These are phyloP conservation scores for Melipona quadrifasciata DNA, from an alignment of 1,140 invertebrate genomes.

Conservation along the genomic window DNA sequence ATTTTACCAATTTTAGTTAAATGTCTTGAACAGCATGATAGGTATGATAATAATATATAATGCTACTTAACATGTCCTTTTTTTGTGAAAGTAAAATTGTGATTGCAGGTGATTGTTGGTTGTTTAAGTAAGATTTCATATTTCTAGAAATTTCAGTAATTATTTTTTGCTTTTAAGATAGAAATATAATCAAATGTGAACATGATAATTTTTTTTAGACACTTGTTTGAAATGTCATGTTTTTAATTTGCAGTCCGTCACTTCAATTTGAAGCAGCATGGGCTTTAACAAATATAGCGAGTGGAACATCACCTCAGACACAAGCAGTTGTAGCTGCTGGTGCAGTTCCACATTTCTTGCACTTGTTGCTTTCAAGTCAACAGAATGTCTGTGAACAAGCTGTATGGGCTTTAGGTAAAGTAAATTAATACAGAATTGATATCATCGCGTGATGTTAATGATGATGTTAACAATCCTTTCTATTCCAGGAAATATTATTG, in stretches of 20 bases:
- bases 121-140: not conserved
- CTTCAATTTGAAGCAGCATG: slow-evolving; percentile 99
- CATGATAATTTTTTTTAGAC: not conserved
- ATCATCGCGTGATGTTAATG: not conserved
- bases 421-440: not conserved
- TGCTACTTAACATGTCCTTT: slow-evolving; percentile 1
- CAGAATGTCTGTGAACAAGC: slow-evolving; percentile 99
- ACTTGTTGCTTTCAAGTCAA: slow-evolving; percentile 94
- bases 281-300: slow-evolving; percentile 99
- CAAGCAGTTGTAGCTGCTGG: slow-evolving; percentile 96
- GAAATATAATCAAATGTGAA: not conserved
- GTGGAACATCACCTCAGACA: slow-evolving; percentile 97
- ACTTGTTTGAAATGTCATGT: not conserved
- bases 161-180: not conserved
- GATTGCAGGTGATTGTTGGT: not conserved
- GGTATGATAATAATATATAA: slow-evolving; percentile 80
- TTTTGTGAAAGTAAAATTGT: not conserved
- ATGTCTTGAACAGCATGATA: slow-evolving; percentile 92
- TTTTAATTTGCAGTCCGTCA: slow-evolving; percentile 85
- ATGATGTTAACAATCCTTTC: slow-evolving; percentile 16
- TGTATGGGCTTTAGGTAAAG: slow-evolving; percentile 95
- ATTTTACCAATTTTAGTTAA: slow-evolving; percentile 96
- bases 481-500: slow-evolving; percentile 90
- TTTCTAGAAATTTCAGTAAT: not conserved
- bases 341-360: slow-evolving; percentile 97